Percentiles rank a stretch among this genome's conserved stretches.
Conservation (phyloP, 2,113 vertebrate species). For the Vombatus ursinus region DNA sequence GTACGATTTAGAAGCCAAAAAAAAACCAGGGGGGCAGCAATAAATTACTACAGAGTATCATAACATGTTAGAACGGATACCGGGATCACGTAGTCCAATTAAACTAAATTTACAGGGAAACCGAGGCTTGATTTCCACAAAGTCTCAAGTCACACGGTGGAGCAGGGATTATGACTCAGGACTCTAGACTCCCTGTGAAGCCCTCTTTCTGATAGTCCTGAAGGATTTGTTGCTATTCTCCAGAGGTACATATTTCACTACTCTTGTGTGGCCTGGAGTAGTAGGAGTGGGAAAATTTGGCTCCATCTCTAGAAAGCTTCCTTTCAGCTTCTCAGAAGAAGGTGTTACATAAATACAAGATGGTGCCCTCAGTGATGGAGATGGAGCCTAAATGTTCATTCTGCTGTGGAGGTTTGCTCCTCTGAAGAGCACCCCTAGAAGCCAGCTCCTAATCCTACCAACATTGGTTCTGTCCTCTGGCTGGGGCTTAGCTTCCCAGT, state of each 20-base stretch:
- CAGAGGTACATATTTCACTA: neutral
- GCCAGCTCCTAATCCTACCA: neutral
- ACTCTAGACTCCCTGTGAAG: fast-evolving
- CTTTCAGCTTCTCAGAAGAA: neutral
- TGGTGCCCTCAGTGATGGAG: neutral
- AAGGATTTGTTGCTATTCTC: neutral
- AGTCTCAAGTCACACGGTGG: neutral
- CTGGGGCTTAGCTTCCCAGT: neutral
- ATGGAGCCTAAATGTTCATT: neutral
- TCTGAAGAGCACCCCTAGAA: neutral
- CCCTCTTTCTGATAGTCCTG: neutral
- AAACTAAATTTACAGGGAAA: neutral
- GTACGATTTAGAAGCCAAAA: neutral
- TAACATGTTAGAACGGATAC: neutral
- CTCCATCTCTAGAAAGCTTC: neutral
- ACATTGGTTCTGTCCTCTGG: neutral
- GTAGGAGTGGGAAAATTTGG: neutral
- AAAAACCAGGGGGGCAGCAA: neutral
- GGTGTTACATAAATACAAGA: neutral
- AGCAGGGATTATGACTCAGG: neutral
- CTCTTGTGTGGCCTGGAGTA: neutral
- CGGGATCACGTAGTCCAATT: neutral
- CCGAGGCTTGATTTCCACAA: neutral
- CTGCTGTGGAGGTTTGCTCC: neutral
- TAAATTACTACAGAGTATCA: neutral